Evolutionary conservation across 1,140 invertebrate species (phyloP).

Genomic region (Drosophila guanche): DNA sequence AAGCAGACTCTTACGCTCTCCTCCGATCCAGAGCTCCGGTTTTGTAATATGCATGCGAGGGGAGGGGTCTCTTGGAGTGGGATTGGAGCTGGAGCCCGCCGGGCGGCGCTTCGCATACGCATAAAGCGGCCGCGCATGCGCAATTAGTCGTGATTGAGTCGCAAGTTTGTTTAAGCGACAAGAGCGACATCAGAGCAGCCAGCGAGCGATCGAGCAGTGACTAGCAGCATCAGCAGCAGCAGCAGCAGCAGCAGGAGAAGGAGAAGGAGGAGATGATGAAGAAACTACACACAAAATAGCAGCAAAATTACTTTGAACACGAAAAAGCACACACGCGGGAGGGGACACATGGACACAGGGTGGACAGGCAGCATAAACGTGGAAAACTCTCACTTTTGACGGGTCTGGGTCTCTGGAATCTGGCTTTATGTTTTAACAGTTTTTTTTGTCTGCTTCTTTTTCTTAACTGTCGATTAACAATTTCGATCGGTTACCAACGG

Average conservation of each 20-base stretch:
- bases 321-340: constrained; percentile 19
- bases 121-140: constrained; percentile 74
- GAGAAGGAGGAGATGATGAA: constrained; percentile 43
- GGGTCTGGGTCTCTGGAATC: constrained; percentile 26
- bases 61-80: not conserved
- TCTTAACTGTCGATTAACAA: constrained; percentile 54
- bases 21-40: constrained; percentile 53
- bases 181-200: no score
- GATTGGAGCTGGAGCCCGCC: not conserved
- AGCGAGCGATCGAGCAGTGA: constrained; percentile 13
- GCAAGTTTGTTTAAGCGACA: constrained; percentile 67
- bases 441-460: constrained; percentile 37
- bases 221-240: no score
- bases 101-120: constrained; percentile 79
- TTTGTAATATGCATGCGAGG: constrained; percentile 61
- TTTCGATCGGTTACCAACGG: constrained; percentile 39
- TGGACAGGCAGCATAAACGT: constrained; percentile 44
- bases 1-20: constrained; percentile 38
- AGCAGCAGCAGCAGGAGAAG: constrained; percentile 31
- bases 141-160: constrained; percentile 82
- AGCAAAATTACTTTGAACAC: constrained; percentile 38
- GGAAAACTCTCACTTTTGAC: constrained; percentile 80
- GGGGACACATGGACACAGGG: constrained; percentile 16
- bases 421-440: constrained; percentile 44
- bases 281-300: constrained; percentile 32